Conservation (phyloP, 2,113 vertebrate genomes). For the Archilochus colubris region DNA sequence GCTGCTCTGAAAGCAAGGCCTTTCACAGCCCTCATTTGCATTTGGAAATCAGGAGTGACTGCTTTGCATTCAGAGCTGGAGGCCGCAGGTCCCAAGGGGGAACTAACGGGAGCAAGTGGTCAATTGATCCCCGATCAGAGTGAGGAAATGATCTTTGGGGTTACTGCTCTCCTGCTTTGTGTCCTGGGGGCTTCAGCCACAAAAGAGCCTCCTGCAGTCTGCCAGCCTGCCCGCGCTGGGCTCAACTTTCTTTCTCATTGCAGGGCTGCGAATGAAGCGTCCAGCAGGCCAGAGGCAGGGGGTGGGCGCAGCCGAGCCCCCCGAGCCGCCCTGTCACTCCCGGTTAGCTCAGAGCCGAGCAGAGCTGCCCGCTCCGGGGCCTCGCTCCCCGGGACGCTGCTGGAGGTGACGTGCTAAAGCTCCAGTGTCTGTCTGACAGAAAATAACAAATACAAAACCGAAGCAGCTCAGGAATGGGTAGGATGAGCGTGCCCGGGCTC, state of each 20-base stretch:
- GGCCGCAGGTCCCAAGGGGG: neutral
- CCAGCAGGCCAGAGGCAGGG: neutral
- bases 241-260: neutral
- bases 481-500: neutral
- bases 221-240: neutral
- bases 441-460: neutral
- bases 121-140: conserved; percentile 20
- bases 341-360: neutral
- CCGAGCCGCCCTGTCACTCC: neutral
- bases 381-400: neutral
- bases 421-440: neutral
- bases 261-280: fast-evolving
- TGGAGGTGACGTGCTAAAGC: neutral
- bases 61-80: conserved; percentile 29
- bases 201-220: neutral
- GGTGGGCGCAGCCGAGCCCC: neutral
- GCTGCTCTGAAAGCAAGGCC: conserved; percentile 48
- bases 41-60: conserved; percentile 35
- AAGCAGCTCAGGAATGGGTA: neutral
- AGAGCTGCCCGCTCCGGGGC: neutral
- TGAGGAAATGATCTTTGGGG: conserved; percentile 6
- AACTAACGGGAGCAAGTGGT: conserved; percentile 10
- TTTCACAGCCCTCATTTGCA: conserved; percentile 46
- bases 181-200: neutral
- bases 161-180: neutral